Evolutionary conservation across 2,113 vertebrate species (phyloP).

Genomic region (Todiramphus saurophagus): DNA sequence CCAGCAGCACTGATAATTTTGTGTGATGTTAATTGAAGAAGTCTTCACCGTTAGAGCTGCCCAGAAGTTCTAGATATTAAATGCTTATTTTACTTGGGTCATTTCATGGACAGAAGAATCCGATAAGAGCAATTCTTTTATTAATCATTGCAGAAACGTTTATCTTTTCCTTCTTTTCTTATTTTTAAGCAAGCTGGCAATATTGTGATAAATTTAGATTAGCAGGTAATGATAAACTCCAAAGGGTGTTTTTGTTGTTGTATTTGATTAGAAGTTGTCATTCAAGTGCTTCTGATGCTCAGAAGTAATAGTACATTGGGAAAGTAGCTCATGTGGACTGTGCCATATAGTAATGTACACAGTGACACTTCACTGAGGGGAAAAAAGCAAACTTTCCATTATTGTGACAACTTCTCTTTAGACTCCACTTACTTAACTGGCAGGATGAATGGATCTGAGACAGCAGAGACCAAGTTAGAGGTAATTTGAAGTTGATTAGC

Average conservation of each 20-base stretch:
- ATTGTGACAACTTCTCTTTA: not conserved
- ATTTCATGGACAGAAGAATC: not conserved
- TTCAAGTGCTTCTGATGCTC: not conserved
- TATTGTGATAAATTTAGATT: constrained; percentile 3
- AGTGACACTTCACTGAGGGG: not conserved
- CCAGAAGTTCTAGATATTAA: not conserved
- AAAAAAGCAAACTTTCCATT: not conserved
- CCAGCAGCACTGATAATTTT: not conserved
- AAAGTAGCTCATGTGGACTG: not conserved
- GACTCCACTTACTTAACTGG: not conserved
- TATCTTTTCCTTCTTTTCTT: not conserved
- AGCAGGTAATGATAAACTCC: not conserved
- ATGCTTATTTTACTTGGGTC: not conserved
- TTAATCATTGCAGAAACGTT: not conserved
- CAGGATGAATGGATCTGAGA: not conserved
- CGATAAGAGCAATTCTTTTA: not conserved
- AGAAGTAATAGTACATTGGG: not conserved
- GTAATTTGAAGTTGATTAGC: not conserved
- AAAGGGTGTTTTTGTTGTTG: not conserved
- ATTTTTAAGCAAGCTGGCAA: constrained; percentile 18
- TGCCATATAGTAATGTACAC: not conserved
- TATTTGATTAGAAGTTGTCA: constrained; percentile 14
- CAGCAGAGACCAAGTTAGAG: not conserved
- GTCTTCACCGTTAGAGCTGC: not conserved
- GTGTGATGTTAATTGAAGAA: not conserved